Base-by-base conservation (phyloP, 2,113 vertebrate species). In the Leptobrachium leishanense region DNA sequence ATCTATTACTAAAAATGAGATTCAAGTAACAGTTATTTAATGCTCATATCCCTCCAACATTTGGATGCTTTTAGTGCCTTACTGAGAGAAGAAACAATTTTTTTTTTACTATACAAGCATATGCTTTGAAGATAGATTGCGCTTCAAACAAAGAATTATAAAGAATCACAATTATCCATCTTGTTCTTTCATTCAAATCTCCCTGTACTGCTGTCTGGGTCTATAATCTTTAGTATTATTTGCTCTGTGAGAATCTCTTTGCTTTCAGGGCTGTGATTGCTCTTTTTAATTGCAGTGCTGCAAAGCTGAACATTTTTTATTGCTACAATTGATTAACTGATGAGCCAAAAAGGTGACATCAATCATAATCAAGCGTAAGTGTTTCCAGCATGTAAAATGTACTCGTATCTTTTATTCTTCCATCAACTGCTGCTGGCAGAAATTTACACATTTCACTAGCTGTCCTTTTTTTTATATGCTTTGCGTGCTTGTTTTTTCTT, bases 301-400 rank as follows among this genome's bases (percentile, higher is more conserved):
- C 43, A 43, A 62, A 59, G n/a, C 10, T 69, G 75, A 39, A 43
- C 43, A 8, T 7, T 44, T 43, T 68, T 69, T 62, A 57, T 8
- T 46, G 41, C 50, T 77, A 77, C 41, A 77, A 69, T 69, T 77
- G 66, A 77, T 77, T 76, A 68, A 68, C 64, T 76, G 74, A 57
- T 66, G 31, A 68, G 74, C 50, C 66, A 57, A 76, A 68, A 76
- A 76, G 50, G 46, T 76, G 42, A 69, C 75, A 59, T 43, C 75
- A 77, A 62, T 77, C 75, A 77, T 77, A 69, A 77, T 77, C 75
- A 77, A 62, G 20, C 64, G 13, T 44, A 12, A 77, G 66, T 77
- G 66, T 68, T 59, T 44, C 4, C 57, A 77, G 54, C 44, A 77
- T 44, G 39, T n/a, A 43, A 59, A 77, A 69, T 13, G 9, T 68